Evolutionary conservation across 2,888 invertebrate genomes (phyloP).

Genomic region (Zhuqinia jingwanae): DNA sequence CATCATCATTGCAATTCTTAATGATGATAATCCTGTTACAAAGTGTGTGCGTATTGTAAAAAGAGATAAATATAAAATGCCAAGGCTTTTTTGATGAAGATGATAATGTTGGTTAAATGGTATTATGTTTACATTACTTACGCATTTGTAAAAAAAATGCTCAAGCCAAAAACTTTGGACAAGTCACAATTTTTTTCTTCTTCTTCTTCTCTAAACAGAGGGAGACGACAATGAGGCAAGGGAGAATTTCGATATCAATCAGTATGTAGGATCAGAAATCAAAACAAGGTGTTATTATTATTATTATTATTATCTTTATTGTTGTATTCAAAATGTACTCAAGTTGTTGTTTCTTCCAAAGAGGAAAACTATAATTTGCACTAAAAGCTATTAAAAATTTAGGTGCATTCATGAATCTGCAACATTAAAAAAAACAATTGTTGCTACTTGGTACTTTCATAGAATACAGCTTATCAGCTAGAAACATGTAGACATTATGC

Average conservation of each 20-base stretch:
- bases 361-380: conserved; percentile 22
- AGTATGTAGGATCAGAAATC: conserved; percentile 13
- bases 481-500: neutral
- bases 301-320: neutral
- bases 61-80: conserved; percentile 41
- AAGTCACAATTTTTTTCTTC: conserved; percentile 32
- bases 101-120: conserved; percentile 51
- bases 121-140: conserved; percentile 51
- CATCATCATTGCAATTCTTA: conserved; percentile 13
- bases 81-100: conserved; percentile 53
- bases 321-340: neutral
- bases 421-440: neutral
- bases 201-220: too few relatives aligned
- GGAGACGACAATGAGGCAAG: conserved; percentile 18
- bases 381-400: conserved; percentile 5
- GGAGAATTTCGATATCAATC: conserved; percentile 46
- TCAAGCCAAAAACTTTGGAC: conserved; percentile 30
- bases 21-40: neutral
- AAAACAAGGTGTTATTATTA: conserved; percentile 33
- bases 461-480: neutral
- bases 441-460: too few relatives aligned
- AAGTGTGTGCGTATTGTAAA: neutral
- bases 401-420: conserved; percentile 10
- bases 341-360: too few relatives aligned
- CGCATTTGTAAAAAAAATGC: conserved; percentile 24